These are phyloP conservation scores for Calephelis perditalis DNA, from an alignment of 2,888 invertebrate species.

Conservation along the genomic window DNA sequence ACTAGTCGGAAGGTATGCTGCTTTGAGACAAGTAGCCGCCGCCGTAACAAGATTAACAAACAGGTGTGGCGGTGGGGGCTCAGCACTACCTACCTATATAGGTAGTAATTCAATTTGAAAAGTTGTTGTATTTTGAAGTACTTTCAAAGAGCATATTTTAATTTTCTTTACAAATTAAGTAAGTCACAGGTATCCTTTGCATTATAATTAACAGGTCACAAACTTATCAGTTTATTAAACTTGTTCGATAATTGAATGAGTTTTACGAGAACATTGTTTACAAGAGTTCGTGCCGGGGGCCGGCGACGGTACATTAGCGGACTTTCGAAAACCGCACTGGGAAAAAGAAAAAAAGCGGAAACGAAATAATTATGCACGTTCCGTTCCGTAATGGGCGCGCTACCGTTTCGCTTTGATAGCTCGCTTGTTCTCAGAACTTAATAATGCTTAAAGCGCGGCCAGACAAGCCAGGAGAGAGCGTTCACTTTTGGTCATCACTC, in stretches of 20 bases:
- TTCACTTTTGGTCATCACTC: slow-evolving; percentile 74
- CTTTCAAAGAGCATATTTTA: slow-evolving; percentile 6
- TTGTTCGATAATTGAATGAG: slow-evolving; percentile 62
- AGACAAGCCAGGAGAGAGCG: slow-evolving; percentile 64
- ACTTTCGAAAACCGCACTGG: slow-evolving; percentile 67
- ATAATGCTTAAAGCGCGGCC: slow-evolving; percentile 61
- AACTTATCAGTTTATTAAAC: slow-evolving; percentile 60
- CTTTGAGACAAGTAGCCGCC: no score
- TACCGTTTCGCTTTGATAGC: slow-evolving; percentile 76
- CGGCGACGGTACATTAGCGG: slow-evolving; percentile 67
- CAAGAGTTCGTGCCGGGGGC: slow-evolving; percentile 63
- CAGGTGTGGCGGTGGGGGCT: no score
- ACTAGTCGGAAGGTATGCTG: no score
- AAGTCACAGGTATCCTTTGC: not conserved
- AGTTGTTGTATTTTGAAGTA: not conserved
- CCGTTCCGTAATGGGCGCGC: slow-evolving; percentile 75
- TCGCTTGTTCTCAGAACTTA: slow-evolving; percentile 76
- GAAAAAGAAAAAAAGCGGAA: slow-evolving; percentile 67
- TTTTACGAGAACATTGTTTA: slow-evolving; percentile 75
- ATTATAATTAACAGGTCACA: slow-evolving; percentile 49
- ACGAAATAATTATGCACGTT: slow-evolving; percentile 78
- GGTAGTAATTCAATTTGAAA: no score
- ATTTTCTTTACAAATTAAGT: slow-evolving; percentile 5
- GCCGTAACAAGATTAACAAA: no score
- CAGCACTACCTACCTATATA: no score